Percentiles rank a stretch among this genome's conserved stretches.
phyloP scores from a whole-genome alignment of 2,113 vertebrate species.

The Protobothrops mucrosquamatus region DNA sequence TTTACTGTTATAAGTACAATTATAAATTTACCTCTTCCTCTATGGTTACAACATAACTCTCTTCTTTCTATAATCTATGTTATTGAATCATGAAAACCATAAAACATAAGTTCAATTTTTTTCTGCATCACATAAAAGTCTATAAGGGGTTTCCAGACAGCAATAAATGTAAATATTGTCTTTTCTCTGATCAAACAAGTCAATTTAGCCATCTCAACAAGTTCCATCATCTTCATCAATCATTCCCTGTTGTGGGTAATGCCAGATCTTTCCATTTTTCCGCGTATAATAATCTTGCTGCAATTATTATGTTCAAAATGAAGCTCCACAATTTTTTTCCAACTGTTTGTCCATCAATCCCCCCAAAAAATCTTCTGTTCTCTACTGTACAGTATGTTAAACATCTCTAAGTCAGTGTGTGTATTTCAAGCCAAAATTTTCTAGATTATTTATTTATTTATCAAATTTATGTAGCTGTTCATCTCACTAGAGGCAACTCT shows the following conservation, averaged over 20 bases:
- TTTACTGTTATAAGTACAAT: neutral
- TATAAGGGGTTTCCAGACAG: neutral
- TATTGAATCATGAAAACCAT: neutral
- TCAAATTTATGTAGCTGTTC: no score
- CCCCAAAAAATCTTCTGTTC: neutral
- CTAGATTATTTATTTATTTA: no score
- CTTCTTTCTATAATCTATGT: neutral
- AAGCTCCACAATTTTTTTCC: neutral
- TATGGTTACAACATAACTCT: neutral
- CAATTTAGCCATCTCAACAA: neutral
- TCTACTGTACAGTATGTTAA: neutral
- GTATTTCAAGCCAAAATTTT: neutral
- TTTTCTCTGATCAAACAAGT: neutral
- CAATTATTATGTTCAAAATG: neutral
- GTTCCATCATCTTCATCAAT: neutral
- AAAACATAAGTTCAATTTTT: neutral
- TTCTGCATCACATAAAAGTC: neutral
- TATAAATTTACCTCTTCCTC: neutral
- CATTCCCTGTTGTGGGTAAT: neutral
- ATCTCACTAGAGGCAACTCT: no score
- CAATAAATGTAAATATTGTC: neutral
- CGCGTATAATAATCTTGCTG: neutral
- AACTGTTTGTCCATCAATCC: neutral
- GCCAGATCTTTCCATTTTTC: neutral
- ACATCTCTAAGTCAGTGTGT: neutral